These are phyloP conservation scores for Pectinophora gossypiella DNA, from an alignment of 1,140 invertebrate genomes.

Conservation along the genomic window DNA sequence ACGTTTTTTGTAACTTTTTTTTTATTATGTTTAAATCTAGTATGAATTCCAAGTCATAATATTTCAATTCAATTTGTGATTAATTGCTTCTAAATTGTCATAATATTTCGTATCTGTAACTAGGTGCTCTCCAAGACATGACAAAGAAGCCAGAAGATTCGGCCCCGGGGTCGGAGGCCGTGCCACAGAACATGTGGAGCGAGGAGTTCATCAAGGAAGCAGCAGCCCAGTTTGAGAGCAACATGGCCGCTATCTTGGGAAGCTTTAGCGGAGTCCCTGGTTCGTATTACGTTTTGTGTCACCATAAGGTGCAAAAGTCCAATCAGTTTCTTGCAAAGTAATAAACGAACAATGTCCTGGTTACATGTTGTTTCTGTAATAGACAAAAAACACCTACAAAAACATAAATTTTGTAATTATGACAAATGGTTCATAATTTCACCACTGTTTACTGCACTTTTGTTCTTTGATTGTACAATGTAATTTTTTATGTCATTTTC, in stretches of 20 bases:
- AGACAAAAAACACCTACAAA: too few species aligned
- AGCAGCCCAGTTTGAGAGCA: slow-evolving; percentile 78
- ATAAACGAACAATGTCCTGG: too few species aligned
- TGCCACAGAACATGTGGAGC: slow-evolving; percentile 74
- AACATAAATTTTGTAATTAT: too few species aligned
- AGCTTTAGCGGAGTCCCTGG: slow-evolving; percentile 63
- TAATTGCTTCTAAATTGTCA: background rate
- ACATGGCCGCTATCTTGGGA: slow-evolving; percentile 76
- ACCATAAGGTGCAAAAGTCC: too few species aligned
- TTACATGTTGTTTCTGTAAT: too few species aligned
- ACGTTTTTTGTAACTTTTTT: background rate
- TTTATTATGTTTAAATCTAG: too few species aligned
- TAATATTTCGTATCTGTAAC: slow-evolving; percentile 2
- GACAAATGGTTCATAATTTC: too few species aligned
- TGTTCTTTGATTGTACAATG: too few species aligned
- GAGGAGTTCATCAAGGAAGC: slow-evolving; percentile 80
- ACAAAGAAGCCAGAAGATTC: slow-evolving; percentile 42
- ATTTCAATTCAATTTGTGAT: background rate
- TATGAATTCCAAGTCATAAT: background rate
- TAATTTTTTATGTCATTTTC: too few species aligned
- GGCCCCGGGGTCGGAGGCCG: slow-evolving; percentile 24
- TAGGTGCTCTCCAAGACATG: slow-evolving; percentile 78
- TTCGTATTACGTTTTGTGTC: too few species aligned
- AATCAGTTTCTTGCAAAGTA: too few species aligned
- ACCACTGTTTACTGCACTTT: too few species aligned